Conservation (phyloP, 2,113 vertebrate genomes). For the Peromyscus leucopus region DNA sequence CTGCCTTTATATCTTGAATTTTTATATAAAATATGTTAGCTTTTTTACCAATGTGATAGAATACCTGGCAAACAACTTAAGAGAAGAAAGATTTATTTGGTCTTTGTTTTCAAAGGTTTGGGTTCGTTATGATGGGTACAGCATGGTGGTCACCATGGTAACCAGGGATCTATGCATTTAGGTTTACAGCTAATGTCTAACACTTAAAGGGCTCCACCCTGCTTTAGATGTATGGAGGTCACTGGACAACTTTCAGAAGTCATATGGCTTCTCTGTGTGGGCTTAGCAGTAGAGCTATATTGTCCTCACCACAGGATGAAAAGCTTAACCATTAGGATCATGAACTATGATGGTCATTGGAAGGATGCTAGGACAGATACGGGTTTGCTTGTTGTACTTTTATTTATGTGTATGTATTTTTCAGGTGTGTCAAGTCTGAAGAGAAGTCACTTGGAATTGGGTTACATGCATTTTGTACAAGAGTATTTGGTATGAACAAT, state of each 20-base stretch:
- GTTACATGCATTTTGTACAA: constrained; percentile 85
- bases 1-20: neutral
- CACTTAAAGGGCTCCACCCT: neutral
- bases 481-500: constrained; percentile 87
- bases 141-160: neutral
- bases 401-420: constrained; percentile 22
- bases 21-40: neutral
- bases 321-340: neutral
- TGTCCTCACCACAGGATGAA: neutral
- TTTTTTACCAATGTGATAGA: neutral
- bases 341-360: neutral
- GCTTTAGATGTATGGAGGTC: neutral
- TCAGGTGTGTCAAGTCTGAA: constrained; percentile 88
- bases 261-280: too few relatives aligned
- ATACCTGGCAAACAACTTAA: neutral
- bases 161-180: neutral
- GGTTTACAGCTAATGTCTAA: neutral
- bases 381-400: neutral
- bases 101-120: neutral
- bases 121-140: neutral
- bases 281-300: neutral
- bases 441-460: constrained; percentile 90
- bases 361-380: neutral
- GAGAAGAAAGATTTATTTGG: neutral
- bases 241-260: neutral